phyloP scores from a whole-genome alignment of 1,140 invertebrate genomes.

The Drosophila ananassae region DNA sequence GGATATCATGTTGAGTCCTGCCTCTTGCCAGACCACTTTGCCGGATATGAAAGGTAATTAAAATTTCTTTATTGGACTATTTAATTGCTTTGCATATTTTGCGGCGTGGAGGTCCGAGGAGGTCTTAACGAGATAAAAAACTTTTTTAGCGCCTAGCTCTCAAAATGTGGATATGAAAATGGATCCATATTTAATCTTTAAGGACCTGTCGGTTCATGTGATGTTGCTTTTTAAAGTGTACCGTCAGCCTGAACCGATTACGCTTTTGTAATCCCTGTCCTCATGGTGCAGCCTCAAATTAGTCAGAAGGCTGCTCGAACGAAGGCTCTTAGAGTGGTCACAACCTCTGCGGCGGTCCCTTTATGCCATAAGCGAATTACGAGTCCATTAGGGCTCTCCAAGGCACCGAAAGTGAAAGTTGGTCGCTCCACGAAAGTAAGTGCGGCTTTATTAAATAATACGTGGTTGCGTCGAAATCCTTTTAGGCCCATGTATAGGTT shows the following conservation, averaged over 20 bases:
- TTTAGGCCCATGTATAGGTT: slow-evolving; percentile 60
- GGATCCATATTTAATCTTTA: background rate
- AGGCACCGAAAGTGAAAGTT: slow-evolving; percentile 15
- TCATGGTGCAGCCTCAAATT: slow-evolving; percentile 58
- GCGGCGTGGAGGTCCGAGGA: background rate
- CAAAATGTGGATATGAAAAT: too few species aligned
- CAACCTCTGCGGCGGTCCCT: slow-evolving; percentile 13
- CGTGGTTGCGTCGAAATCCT: slow-evolving; percentile 56
- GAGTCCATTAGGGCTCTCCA: slow-evolving; percentile 58
- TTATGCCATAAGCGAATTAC: slow-evolving; percentile 67
- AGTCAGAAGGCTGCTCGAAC: slow-evolving; percentile 56
- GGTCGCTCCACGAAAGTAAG: slow-evolving; percentile 32
- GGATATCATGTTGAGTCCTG: slow-evolving; percentile 48
- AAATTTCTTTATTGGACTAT: slow-evolving; percentile 62
- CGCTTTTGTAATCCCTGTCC: slow-evolving; percentile 12
- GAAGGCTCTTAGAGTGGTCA: slow-evolving; percentile 24
- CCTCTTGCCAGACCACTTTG: slow-evolving; percentile 37
- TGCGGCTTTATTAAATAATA: slow-evolving; percentile 67
- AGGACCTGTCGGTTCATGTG: background rate
- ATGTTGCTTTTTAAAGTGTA: slow-evolving; percentile 21
- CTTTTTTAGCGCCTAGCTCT: background rate
- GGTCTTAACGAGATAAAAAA: background rate
- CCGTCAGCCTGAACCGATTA: background rate
- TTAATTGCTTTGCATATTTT: slow-evolving; percentile 46
- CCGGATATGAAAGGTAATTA: slow-evolving; percentile 73